Evolutionary conservation across 2,888 invertebrate genomes (phyloP).

Genomic region (Macroteleia sp.): DNA sequence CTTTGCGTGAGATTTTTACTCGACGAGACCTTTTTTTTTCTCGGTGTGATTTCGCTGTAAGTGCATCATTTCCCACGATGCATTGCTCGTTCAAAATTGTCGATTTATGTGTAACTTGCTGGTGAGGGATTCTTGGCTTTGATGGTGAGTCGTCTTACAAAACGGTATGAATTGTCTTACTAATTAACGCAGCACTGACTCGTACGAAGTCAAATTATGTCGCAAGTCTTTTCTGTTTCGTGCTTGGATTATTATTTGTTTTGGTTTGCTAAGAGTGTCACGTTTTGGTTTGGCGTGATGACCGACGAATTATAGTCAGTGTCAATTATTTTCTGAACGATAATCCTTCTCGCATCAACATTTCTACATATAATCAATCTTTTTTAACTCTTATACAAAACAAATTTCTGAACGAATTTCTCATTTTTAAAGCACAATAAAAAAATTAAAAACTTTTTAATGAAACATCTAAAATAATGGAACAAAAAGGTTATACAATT

Average conservation of each 20-base stretch:
- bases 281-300: too few relatives aligned
- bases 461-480: too few relatives aligned
- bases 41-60: conserved; percentile 64
- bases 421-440: too few relatives aligned
- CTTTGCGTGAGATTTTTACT: conserved; percentile 44
- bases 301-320: too few relatives aligned
- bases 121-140: conserved; percentile 65
- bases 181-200: conserved; percentile 56
- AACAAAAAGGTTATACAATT: too few relatives aligned
- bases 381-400: too few relatives aligned
- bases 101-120: conserved; percentile 63
- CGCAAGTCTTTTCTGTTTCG: conserved; percentile 23
- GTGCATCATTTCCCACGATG: conserved; percentile 64
- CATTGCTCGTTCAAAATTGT: conserved; percentile 64
- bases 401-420: too few relatives aligned
- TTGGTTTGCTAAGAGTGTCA: conserved; percentile 15
- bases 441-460: too few relatives aligned
- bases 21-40: conserved; percentile 60
- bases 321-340: too few relatives aligned
- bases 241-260: conserved; percentile 40
- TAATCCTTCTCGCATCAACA: too few relatives aligned
- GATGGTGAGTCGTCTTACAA: conserved; percentile 64
- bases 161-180: conserved; percentile 60
- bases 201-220: conserved; percentile 31
- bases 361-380: too few relatives aligned